Base-by-base conservation (phyloP, 2,888 invertebrate genomes). In the Cataglyphis altisquamis region DNA sequence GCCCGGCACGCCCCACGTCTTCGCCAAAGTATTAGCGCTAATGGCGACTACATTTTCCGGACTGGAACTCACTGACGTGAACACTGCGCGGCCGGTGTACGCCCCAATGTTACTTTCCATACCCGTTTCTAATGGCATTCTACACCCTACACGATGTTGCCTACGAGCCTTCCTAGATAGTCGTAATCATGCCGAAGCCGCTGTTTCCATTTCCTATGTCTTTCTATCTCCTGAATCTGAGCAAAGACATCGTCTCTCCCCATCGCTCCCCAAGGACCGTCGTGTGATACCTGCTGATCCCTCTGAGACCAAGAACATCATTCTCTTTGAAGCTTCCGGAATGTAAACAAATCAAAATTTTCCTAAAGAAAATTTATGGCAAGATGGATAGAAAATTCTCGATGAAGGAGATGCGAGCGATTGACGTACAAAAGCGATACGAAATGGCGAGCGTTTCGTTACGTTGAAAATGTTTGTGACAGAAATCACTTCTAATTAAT, bases 1-100 rank as follows among this genome's bases (percentile, higher is more conserved):
- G 77, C 82, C 67, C 68, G 88, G 66, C 85, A 87, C 91, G 90
- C 87, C 91, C 86, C 84, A 64, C 85, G 82, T 89, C 90, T 91
- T 86, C 84, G 84, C 85, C 82, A 81, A 90, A 89, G 91, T 91
- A 91, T 91, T 86, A 84, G 83, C 83, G 90, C 88, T 91, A 91
- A 91, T 91, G 90, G 91, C 86, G 87, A 89, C 88, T 89, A 89
- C 87, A 89, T 89, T 91, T 89, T 86, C 86, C 80, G 52, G 57
- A 62, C 82, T 81, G 72, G 68, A 75, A 75, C 52, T 48, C 73
- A 36, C 41, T 57, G 45, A 63, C 82, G 55, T 57, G 82, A 86
- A 87, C 87, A 87, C 84, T 86, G 55, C 84, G 67, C 84, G 84
- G 72, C 39, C 15, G 55, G 67, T 77, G 55, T 87, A 90, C 88